phyloP scores from a whole-genome alignment of 2,113 vertebrate species.

The Equus przewalskii region DNA sequence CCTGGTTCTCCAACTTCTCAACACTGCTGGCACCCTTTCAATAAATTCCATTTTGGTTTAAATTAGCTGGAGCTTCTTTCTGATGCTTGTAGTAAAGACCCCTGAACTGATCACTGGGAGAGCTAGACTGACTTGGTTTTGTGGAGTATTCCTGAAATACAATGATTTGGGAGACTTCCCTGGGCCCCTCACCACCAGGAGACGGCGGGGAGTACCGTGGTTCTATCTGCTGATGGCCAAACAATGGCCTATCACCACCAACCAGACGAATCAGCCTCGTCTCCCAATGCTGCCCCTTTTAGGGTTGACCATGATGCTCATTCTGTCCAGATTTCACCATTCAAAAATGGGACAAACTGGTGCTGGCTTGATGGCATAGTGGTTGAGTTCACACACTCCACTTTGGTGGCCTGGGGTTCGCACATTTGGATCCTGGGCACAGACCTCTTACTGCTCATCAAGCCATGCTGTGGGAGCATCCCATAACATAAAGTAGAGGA shows the following conservation, averaged over 20 bases:
- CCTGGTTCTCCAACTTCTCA: background rate
- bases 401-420: no score
- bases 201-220: fast-evolving
- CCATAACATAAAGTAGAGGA: no score
- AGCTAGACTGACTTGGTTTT: background rate
- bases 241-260: background rate
- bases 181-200: background rate
- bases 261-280: background rate
- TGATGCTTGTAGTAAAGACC: background rate
- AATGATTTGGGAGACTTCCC: background rate
- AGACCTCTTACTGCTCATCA: no score
- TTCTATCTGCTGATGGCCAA: background rate
- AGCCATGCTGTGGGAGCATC: no score
- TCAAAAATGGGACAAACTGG: background rate
- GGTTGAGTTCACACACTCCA: no score
- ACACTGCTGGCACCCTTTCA: background rate
- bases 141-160: background rate
- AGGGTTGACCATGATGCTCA: background rate
- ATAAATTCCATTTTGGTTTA: background rate
- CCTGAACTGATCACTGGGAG: background rate
- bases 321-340: background rate
- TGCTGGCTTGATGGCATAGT: no score
- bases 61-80: background rate
- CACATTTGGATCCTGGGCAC: no score
- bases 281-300: background rate